Base-by-base conservation (phyloP, 2,113 vertebrate species). In the Pangasianodon hypophthalmus region DNA sequence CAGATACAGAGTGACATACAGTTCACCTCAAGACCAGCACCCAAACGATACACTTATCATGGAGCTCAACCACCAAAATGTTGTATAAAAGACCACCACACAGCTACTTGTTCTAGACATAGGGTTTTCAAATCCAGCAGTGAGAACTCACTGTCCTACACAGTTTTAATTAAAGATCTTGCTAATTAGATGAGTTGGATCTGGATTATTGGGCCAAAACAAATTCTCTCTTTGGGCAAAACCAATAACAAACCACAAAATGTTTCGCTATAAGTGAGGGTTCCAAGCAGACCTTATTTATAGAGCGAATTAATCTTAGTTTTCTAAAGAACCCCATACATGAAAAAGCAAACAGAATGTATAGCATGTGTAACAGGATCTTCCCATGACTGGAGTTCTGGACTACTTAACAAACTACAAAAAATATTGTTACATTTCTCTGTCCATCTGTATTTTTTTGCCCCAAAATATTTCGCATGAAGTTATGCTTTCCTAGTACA, bases 81-180 rank as follows among this genome's bases (percentile, higher is more conserved):
- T 41, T 41, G 7, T 11, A 46, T 44, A 6, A 44, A 75, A 75
- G 67, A 44, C 71, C 8, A 77, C 26, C 29, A 54, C 11, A 82
- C 79, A 81, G 46, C 26, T 50, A 81, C 11, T 26, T 81, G 26
- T 54, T 54, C 50, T 82, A 80, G 24, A 77, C 21, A 8, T 4
- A 80, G 11, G 44, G 24, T 13, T 48, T 80, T 52, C 83, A 92
- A 60, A 86, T 14, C 32, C 56, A 84, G 32, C 75, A 9, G 6
- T 24, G 11, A 4, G 21, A 79, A 48, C 44, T 54, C 13, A 81
- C 13, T 52, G 24, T 50, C 46, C 48, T 80, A 29, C 1, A 29
- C 46, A 50, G 44, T 48, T 48, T 80, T 13, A 50, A 44, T 46
- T 46, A 21, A 80, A 80, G 46, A 50, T 80, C 26, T 81, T 52